Conservation (phyloP, 2,888 invertebrate genomes). For the Tuberolachnus salignus region DNA sequence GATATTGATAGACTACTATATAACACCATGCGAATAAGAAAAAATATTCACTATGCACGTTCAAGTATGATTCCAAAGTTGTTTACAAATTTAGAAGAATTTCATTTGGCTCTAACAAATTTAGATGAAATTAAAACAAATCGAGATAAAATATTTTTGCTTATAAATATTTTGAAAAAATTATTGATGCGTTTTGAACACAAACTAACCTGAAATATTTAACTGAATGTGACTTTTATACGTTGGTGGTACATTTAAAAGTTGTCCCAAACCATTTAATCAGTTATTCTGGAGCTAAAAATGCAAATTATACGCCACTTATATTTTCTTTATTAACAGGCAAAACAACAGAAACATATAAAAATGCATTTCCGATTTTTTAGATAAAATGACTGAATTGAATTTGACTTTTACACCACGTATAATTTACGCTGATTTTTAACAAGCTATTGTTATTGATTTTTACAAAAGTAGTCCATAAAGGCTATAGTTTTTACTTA, state of each 20-base stretch:
- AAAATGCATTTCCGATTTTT: no score
- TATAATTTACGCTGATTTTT: background rate
- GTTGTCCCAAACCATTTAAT: background rate
- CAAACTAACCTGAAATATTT: slow-evolving; percentile 1
- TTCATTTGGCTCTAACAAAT: background rate
- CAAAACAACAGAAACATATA: slow-evolving; percentile 3
- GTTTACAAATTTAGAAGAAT: background rate
- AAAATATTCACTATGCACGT: no score
- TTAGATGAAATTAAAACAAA: background rate
- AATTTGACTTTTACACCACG: background rate
- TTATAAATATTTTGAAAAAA: background rate
- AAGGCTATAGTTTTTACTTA: background rate
- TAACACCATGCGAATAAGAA: background rate
- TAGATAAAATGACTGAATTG: background rate
- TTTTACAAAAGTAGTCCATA: background rate
- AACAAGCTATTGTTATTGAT: background rate
- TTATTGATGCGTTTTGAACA: background rate
- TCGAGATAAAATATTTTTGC: background rate
- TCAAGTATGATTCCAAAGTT: background rate
- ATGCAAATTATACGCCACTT: background rate
- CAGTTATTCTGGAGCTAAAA: slow-evolving; percentile 3
- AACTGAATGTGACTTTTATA: background rate
- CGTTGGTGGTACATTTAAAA: background rate
- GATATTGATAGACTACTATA: no score
- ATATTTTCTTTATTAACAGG: slow-evolving; percentile 6